Evolutionary conservation across 1,140 invertebrate species (phyloP).

Genomic region (Leptinotarsa defecta): DNA sequence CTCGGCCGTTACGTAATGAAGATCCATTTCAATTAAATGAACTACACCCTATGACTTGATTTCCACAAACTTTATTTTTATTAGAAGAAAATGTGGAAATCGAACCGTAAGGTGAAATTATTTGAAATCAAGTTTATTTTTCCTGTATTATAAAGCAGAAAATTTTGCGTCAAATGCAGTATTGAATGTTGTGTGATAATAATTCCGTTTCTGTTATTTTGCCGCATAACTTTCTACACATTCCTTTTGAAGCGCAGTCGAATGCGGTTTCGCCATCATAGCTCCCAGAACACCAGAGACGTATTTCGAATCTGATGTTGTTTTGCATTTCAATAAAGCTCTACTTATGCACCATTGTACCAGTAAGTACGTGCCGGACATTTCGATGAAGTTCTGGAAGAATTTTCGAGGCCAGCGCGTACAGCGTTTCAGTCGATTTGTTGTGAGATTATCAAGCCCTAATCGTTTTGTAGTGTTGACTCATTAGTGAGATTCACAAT

Average conservation of each 20-base stretch:
- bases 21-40: no score
- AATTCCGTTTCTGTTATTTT: neutral
- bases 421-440: neutral
- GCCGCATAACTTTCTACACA: neutral
- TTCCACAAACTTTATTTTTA: no score
- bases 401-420: conserved; percentile 1
- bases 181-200: neutral
- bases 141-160: no score
- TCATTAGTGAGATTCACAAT: no score
- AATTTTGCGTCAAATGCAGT: no score
- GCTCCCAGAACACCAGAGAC: neutral
- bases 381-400: conserved; percentile 11
- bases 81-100: no score
- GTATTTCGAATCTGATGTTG: conserved; percentile 3
- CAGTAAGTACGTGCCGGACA: conserved; percentile 22
- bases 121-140: no score
- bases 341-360: conserved; percentile 18
- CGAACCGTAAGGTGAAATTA: no score
- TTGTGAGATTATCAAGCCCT: neutral
- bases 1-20: no score
- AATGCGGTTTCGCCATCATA: conserved; percentile 5
- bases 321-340: conserved; percentile 20
- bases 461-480: neutral
- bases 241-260: neutral
- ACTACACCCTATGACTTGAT: no score